Evolutionary conservation across 2,888 invertebrate genomes (phyloP), one percentile per base, ranked within the genome.

Genomic region (Adelognathus sp.): DNA sequence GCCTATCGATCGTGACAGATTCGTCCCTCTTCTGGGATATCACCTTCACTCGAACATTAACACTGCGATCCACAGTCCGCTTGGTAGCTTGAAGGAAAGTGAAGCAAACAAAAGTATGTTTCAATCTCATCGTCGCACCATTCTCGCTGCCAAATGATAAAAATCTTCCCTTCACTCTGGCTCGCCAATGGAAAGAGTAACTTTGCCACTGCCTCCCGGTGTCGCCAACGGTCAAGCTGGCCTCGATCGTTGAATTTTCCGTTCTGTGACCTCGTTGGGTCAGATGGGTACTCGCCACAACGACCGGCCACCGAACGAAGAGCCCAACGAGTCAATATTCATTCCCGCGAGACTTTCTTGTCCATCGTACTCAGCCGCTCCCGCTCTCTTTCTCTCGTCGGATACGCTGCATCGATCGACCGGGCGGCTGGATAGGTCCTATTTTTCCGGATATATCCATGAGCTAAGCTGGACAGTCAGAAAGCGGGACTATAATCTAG

Each of bases 291-390:
- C 54, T 29, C 46, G 46, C 36, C 39, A 29, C 33, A 21, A 36
- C 33, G 64, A 50, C 46, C 6, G 33, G 50, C 4, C 11, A 46
- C 50, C 31, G 9, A 3, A 54, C n/a, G 21, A 54, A 33, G 9
- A 41, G 58, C 61, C 18, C n/a, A 33, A 58, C 60, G 46, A 64
- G 70, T 63, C 56, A 70, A 70, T 70, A 70, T 76, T 76, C 63
- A 76, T 64, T 70, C 46, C 24, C 70, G 21, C 58, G 29, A 58
- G n/a, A 50, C 44, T 54, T 46, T 56, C 61, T 41, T 44, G 63
- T 69, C 29, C 69, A 29, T 56, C 24, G 24, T n/a, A 33, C 54
- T 46, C 54, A 16, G 24, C 52, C 52, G 5, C 18, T 52, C 27
- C 16, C 33, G 36, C n/a, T 18, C 54, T 33, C 39, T 54, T 16